Base-by-base conservation (phyloP, 2,797 vertebrate genomes). In the Ispidina picta region DNA sequence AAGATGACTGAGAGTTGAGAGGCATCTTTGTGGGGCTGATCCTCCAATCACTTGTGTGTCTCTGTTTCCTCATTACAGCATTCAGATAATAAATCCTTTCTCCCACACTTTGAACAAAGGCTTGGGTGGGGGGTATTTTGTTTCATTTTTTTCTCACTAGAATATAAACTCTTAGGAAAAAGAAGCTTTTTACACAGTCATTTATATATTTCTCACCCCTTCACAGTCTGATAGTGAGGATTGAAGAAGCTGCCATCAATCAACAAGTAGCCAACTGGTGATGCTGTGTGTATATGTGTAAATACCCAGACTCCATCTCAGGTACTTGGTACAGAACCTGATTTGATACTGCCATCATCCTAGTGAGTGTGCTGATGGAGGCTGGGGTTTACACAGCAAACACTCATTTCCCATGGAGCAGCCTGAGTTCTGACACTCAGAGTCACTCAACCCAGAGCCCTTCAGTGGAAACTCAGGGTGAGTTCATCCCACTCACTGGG, bases 401-500 rank as follows among this genome's bases (percentile, higher is more conserved):
- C 7, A 83, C 74, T 29, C 22, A 83, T 76, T 88, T 79, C 62
- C 51, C 80, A 48, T 18, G 69, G 0, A n/a, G 31, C 37, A 60
- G 41, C 37, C 29, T 66, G 68, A 63, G 41, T 29, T 83, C 76
- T 86, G 76, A 90, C 81, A 83, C 54, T 7, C 11, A 33, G 35
- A 55, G 46, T 46, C 56, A 90, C 37, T 82, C 81, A 94, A 82
- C 44, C 16, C 52, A 31, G 54, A 64, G 37, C 68, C 58, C 28
- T 68, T 71, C 44, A 71, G 86, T 76, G 75, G 72, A 95, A 95
- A 90, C 29, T 79, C 39, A 22, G 64, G 44, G 83, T 95, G 90
- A 88, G 78, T 93, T 82, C 89, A 95, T 80, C 77, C 41, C 3
- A 82, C 56, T 84, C 74, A 64, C 71, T 93, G 55, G 89, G 89